Percentiles rank a stretch among this genome's conserved stretches.
phyloP scores from a whole-genome alignment of 2,113 vertebrate genomes.

The Cacatua alba region DNA sequence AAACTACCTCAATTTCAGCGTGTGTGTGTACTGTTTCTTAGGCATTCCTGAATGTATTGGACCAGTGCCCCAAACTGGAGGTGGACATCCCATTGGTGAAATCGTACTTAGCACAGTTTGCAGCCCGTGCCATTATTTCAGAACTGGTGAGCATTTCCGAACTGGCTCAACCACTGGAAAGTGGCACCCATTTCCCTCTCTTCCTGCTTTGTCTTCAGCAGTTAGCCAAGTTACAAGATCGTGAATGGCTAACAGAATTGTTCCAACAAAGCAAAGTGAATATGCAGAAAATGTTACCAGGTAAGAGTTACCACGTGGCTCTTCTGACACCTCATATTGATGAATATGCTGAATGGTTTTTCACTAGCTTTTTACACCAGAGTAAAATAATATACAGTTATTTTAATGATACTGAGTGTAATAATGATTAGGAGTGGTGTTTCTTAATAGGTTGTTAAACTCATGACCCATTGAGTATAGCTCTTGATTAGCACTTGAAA shows the following conservation, averaged over 20 bases:
- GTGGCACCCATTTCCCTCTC: constrained; percentile 96
- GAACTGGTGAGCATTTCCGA: constrained; percentile 96
- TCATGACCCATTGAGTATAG: rapidly evolving
- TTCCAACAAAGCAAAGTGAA: constrained; percentile 99
- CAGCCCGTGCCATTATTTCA: constrained; percentile 92
- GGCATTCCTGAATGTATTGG: constrained; percentile 94
- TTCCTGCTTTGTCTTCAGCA: constrained; percentile 99
- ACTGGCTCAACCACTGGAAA: constrained; percentile 95
- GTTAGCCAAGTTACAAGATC: constrained; percentile 92
- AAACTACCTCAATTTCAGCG: rapidly evolving
- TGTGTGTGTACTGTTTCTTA: constrained; percentile 27
- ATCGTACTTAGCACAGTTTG: constrained; percentile 97
- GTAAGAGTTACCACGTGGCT: constrained; percentile 68
- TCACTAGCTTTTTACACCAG: not conserved
- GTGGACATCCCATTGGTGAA: constrained; percentile 96
- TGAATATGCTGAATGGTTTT: not conserved
- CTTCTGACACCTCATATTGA: not conserved
- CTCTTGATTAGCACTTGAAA: too few species aligned
- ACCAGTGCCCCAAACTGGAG: constrained; percentile 98
- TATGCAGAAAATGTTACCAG: constrained; percentile 99
- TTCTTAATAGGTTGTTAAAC: not conserved
- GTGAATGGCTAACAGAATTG: constrained; percentile 95
- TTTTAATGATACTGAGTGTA: not conserved
- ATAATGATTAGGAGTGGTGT: not conserved
- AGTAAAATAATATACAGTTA: not conserved